These are phyloP conservation scores for Drosophila engyochracea DNA, from an alignment of 2,888 invertebrate species.

Conservation along the genomic window DNA sequence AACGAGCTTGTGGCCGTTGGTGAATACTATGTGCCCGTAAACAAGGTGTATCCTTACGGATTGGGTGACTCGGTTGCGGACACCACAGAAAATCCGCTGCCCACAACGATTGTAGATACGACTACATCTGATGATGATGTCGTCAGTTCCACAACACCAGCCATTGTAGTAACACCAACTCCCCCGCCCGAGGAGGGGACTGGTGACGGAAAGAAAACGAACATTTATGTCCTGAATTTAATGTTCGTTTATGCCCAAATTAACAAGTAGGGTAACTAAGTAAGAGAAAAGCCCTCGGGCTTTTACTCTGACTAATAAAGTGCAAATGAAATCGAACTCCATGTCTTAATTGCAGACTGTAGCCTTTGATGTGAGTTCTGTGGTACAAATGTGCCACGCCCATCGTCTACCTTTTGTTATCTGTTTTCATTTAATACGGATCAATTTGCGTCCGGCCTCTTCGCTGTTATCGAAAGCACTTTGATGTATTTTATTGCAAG, in stretches of 20 bases:
- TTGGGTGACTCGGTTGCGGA: slow-evolving; percentile 35
- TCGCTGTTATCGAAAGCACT: slow-evolving; percentile 29
- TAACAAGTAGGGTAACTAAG: slow-evolving; percentile 28
- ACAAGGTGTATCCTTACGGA: slow-evolving; percentile 76
- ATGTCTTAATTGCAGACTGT: slow-evolving; percentile 26
- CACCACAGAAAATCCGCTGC: slow-evolving; percentile 8
- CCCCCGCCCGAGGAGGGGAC: slow-evolving; percentile 33
- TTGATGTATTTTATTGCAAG: slow-evolving; percentile 44
- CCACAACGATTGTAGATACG: slow-evolving; percentile 22
- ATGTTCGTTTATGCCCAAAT: slow-evolving; percentile 59
- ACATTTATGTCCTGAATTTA: slow-evolving; percentile 65
- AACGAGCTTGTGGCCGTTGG: slow-evolving; percentile 75
- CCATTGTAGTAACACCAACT: not conserved
- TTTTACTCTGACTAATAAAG: slow-evolving; percentile 33
- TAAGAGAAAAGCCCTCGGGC: not conserved
- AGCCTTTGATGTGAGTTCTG: slow-evolving; percentile 43
- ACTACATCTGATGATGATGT: slow-evolving; percentile 5
- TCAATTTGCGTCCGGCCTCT: slow-evolving; percentile 12
- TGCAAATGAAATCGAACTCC: slow-evolving; percentile 32
- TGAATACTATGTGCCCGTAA: slow-evolving; percentile 81
- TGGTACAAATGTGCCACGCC: slow-evolving; percentile 6
- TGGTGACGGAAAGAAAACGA: slow-evolving; percentile 32
- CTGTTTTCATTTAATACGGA: slow-evolving; percentile 21
- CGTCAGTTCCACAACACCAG: slow-evolving; percentile 6
- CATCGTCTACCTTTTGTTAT: slow-evolving; percentile 2